A percentile compares a stretch with the other conserved stretches of the same genome.
phyloP scores from a whole-genome alignment of 2,113 vertebrate species.

The Leucopsar rothschildi region DNA sequence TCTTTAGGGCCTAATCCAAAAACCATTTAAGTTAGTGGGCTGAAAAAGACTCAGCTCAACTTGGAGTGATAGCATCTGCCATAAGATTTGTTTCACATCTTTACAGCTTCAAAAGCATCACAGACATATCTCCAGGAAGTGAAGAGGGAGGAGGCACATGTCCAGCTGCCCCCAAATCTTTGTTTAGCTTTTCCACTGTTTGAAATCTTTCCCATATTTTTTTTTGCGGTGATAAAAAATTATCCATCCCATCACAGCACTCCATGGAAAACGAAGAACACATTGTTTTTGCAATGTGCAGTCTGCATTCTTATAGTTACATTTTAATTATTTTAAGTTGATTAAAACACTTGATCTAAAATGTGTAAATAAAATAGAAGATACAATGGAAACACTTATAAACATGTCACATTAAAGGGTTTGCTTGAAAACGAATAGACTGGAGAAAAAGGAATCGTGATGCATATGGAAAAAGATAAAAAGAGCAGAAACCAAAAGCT shows the following conservation, averaged over 20 bases:
- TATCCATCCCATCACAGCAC: not conserved
- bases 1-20: constrained; percentile 58
- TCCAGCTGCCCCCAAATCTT: not conserved
- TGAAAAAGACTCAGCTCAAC: constrained; percentile 46
- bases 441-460: not conserved
- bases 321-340: not conserved
- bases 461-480: constrained; percentile 3
- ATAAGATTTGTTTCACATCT: constrained; percentile 43
- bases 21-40: constrained; percentile 20
- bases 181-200: not conserved
- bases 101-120: constrained; percentile 32
- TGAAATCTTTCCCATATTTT: not conserved
- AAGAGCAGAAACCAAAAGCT: not conserved
- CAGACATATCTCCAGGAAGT: constrained; percentile 3
- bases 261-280: not conserved
- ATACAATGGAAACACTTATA: constrained; percentile 20
- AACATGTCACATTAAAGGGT: constrained; percentile 33
- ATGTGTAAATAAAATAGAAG: constrained; percentile 29
- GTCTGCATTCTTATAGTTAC: not conserved
- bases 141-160: not conserved
- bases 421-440: not conserved
- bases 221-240: not conserved
- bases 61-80: constrained; percentile 29
- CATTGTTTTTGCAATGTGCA: not conserved
- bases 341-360: constrained; percentile 19